Evolutionary conservation across 2,113 vertebrate species (phyloP), one percentile per base, ranked within the genome.

Genomic region (Lophotis ruficrista): DNA sequence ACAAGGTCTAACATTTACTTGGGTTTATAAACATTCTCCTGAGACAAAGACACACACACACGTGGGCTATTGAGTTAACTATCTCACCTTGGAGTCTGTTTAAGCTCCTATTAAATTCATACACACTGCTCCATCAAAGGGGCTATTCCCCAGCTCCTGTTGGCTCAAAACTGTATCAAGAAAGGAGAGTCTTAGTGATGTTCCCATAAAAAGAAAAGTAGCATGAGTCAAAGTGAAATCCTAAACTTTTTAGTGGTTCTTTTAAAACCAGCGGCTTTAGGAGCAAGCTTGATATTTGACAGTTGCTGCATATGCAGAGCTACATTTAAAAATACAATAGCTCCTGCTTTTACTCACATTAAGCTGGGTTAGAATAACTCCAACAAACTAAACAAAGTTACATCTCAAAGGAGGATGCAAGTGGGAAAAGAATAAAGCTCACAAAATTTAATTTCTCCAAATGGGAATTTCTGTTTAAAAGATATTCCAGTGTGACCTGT

Each of bases 151-250:
- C 73, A 95, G 70, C 28, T 69, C 27, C 41, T 21, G 30, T n/a
- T 87, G 23, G 48, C 87, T 94, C 93, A 96, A 61, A 97, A 91
- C 81, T 14, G 20, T 79, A 94, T 37, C 53, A 87, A 87, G 90
- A 92, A 91, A 92, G 33, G 48, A 83, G 50, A 87, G n/a, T 64
- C 35, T 78, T 89, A 2, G 5, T 58, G 45, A 76, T 53, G 61
- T 61, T 94, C 82, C 87, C 87, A 95, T 77, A 72, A 66, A 91
- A 94, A 91, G 66, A 90, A 93, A 88, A 86, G n/a, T 31, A 68
- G 65, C 2, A 6, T 72, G 45, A 95, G 87, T 96, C 96, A 97
- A 93, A 97, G 53, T 53, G 91, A 96, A 94, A 97, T 87, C 70
- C 89, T 89, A 57, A 90, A 93, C 89, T 91, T 81, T 93, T 70